phyloP scores from a whole-genome alignment of 2,797 vertebrate genomes.

The Pseudochirops corinnae region DNA sequence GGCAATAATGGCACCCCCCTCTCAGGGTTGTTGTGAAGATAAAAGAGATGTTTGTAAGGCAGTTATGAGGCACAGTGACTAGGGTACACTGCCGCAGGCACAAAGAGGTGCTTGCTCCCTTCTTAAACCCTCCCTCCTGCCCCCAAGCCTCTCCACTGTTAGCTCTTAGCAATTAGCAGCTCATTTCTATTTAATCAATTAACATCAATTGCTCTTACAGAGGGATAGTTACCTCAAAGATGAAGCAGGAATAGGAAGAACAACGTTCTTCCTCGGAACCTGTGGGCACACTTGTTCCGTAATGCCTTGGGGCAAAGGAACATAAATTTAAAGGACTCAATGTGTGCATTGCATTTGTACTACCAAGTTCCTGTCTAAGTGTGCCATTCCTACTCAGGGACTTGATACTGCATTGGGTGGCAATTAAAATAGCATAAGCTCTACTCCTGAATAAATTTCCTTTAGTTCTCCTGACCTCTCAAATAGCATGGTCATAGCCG shows the following conservation, averaged over 20 bases:
- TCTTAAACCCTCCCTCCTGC: accelerated
- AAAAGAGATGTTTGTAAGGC: neutral
- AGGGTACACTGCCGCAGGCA: neutral
- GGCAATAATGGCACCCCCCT: neutral
- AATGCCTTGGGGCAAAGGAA: neutral
- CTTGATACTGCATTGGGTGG: neutral
- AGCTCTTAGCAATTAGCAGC: neutral
- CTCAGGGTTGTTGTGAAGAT: neutral
- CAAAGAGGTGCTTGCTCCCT: neutral
- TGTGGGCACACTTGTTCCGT: neutral
- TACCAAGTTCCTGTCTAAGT: neutral
- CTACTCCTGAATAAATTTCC: neutral
- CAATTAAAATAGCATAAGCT: neutral
- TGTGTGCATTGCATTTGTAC: neutral
- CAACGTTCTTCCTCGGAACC: neutral
- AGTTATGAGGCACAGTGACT: too few species aligned
- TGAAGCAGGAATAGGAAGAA: neutral
- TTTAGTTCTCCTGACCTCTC: neutral
- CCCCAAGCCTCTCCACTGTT: neutral
- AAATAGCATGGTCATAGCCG: neutral
- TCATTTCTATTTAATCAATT: neutral
- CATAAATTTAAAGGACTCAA: neutral
- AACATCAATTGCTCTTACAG: neutral
- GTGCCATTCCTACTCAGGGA: neutral
- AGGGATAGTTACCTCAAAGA: neutral